phyloP scores from a whole-genome alignment of 2,888 invertebrate species.

The Thecocarcelia acutangulata region DNA sequence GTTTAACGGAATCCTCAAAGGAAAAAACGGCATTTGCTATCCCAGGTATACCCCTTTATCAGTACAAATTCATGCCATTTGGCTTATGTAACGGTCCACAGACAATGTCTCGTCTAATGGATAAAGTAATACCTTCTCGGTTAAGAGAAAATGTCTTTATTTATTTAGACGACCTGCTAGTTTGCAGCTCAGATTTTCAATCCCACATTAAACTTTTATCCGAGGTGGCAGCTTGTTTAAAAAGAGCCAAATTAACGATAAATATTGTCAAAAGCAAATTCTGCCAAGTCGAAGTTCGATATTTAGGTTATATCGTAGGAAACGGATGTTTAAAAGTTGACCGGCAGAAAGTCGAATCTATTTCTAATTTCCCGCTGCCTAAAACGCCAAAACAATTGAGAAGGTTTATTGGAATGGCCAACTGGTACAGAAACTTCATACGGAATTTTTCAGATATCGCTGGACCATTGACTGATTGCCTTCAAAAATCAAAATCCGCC shows the following conservation, averaged over 20 bases:
- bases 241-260: background rate
- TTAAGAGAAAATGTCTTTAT: constrained; percentile 9
- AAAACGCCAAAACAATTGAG: background rate
- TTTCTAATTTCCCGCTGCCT: background rate
- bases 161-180: too few species aligned
- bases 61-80: background rate
- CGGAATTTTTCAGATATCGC: background rate
- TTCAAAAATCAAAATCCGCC: background rate
- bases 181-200: background rate
- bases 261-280: background rate
- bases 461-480: background rate
- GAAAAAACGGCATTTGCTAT: constrained; percentile 32
- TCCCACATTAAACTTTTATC: too few species aligned
- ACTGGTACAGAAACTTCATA: background rate
- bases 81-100: too few species aligned
- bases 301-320: constrained; percentile 5
- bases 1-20: constrained; percentile 6
- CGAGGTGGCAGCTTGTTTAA: too few species aligned
- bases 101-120: background rate
- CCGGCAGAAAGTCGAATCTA: background rate
- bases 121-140: background rate
- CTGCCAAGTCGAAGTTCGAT: background rate
- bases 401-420: background rate
- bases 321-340: constrained; percentile 8
- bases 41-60: constrained; percentile 31